Evolutionary conservation across 1,140 invertebrate species (phyloP).

Genomic region (Delia radicum): DNA sequence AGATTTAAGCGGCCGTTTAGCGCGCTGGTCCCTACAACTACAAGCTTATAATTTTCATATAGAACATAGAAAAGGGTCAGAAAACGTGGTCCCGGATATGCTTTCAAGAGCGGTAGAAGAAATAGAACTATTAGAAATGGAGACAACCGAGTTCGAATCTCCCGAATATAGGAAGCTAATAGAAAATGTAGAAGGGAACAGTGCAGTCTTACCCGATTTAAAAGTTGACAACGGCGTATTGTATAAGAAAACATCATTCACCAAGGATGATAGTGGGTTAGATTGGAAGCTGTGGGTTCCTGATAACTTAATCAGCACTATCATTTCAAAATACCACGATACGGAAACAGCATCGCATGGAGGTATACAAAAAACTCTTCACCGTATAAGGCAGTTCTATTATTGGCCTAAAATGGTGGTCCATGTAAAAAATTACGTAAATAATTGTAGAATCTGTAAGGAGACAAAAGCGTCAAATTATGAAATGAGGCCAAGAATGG

Average conservation of each 20-base stretch:
- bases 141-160: neutral
- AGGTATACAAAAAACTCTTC: too few species aligned
- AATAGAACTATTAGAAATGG: neutral
- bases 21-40: neutral
- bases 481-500: too few species aligned
- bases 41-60: slow-evolving; percentile 3
- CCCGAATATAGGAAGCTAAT: neutral
- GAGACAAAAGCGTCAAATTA: too few species aligned
- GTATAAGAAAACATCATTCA: neutral
- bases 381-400: too few species aligned
- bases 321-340: too few species aligned
- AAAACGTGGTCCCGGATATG: neutral
- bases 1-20: neutral
- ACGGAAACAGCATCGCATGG: too few species aligned
- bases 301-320: too few species aligned
- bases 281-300: too few species aligned
- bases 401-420: too few species aligned
- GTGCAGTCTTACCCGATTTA: neutral
- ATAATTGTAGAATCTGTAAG: too few species aligned
- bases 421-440: too few species aligned
- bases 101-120: neutral
- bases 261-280: too few species aligned
- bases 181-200: neutral
- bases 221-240: neutral
- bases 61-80: neutral